These are phyloP conservation scores for Graptemys geographica DNA, from an alignment of 2,797 vertebrate genomes.

Conservation along the genomic window DNA sequence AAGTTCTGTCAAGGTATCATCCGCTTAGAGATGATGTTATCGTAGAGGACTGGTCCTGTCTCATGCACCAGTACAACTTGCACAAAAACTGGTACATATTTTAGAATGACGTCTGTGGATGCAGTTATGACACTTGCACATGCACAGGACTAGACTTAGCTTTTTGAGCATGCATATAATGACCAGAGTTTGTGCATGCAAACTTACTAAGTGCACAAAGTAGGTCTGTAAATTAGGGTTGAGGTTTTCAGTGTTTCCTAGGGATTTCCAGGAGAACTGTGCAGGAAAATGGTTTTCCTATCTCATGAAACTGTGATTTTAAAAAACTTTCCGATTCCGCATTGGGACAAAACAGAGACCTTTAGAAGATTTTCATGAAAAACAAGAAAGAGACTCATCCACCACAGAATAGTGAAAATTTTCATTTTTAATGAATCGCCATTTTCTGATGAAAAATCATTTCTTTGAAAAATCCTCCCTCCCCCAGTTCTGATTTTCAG, in stretches of 20 bases:
- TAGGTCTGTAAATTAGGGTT: neutral
- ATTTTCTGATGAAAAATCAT: neutral
- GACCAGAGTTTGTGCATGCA: neutral
- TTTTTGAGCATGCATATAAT: neutral
- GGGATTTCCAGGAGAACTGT: neutral
- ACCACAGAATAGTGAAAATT: neutral
- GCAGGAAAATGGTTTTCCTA: neutral
- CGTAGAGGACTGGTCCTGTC: accelerated
- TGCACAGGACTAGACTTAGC: neutral
- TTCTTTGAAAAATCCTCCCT: neutral
- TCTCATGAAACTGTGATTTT: neutral
- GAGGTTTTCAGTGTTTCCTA: neutral
- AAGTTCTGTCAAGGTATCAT: neutral
- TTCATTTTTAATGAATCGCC: neutral
- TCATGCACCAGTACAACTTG: neutral
- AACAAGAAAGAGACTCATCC: neutral
- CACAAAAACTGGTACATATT: neutral
- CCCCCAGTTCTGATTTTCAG: neutral
- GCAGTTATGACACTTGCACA: neutral
- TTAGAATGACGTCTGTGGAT: neutral
- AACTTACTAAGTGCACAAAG: accelerated
- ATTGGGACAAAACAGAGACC: neutral
- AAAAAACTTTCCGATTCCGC: neutral
- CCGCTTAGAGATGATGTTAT: neutral
- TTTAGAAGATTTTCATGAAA: neutral